Base-by-base conservation (phyloP, 2,113 vertebrate genomes). In the Sisor rabdophorus region DNA sequence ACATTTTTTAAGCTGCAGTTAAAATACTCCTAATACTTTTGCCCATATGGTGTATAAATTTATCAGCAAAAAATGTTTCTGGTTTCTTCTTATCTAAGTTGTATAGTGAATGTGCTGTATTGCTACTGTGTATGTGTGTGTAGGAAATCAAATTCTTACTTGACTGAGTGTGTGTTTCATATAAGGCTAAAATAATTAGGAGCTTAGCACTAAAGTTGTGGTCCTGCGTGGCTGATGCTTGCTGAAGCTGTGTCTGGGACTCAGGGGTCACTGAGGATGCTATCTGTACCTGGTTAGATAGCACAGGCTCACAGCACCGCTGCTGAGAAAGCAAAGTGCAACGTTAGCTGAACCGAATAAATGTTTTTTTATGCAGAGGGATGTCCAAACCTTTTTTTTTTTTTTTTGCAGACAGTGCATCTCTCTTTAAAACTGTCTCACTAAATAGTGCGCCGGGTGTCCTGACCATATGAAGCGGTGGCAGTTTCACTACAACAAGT, bases 311-410 rank as follows among this genome's bases (percentile, higher is more conserved):
- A 19, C 59, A 50, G 44, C 55, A 22, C 47, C 30, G 11, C 26
- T 17, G 26, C 47, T 71, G 48, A 64, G 58, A 67, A 44, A 16
- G 58, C 74, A 75, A 84, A 84, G 40, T 75, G 77, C 83, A 74
- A 60, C 54, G 32, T 71, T 76, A 40, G 79, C 72, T 75, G 36
- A 32, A 74, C 60, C 26, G 47, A 40, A 16, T 54, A 47, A 76
- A 72, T 61, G 61, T 26, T 63, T 56, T n/a, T 58, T 58, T 30
- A 70, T 69, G 50, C 20, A 1, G 19, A 24, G 65, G 36, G 58
- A 54, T 80, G 47, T 73, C 58, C 26, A 19, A 65, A 44, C 13
- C 8, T 54, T 50, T 48, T n/a, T 60, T 24, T 30, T 36, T 60
- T 24, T 30, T 36, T 20, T 12, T 50, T n/a, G 50, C 55, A 56